Percentiles rank a stretch among this genome's conserved stretches.
phyloP scores from a whole-genome alignment of 2,113 vertebrate species.

The Mirza zaza region DNA sequence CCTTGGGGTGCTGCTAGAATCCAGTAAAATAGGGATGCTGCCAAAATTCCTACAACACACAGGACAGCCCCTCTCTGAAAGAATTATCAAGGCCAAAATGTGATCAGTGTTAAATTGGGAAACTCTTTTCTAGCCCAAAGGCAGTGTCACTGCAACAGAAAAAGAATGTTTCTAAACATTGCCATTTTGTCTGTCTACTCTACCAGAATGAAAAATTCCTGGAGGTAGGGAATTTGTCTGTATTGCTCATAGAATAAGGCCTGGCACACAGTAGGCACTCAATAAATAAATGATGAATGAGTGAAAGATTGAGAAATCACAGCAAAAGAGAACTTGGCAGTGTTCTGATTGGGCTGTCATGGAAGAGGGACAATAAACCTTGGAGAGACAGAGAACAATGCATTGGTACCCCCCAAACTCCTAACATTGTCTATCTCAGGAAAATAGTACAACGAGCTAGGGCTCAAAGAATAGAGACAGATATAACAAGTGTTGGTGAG shows the following conservation, averaged over 20 bases:
- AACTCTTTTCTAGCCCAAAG: neutral
- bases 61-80: neutral
- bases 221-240: neutral
- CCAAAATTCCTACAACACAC: neutral
- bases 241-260: neutral
- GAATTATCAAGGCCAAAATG: neutral
- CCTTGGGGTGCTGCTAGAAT: neutral
- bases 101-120: neutral
- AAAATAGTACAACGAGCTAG: neutral
- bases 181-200: neutral
- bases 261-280: neutral
- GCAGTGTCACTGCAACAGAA: neutral
- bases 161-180: neutral
- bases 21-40: neutral
- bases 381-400: neutral
- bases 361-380: too few species aligned
- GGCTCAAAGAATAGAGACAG: neutral
- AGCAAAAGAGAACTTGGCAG: neutral
- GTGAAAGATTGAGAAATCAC: neutral
- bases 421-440: neutral
- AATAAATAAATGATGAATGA: neutral
- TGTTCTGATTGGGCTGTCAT: neutral
- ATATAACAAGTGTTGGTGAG: too few species aligned
- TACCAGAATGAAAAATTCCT: neutral
- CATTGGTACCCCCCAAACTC: neutral